Conservation (phyloP, 2,113 vertebrate genomes). For the Alces alces region DNA sequence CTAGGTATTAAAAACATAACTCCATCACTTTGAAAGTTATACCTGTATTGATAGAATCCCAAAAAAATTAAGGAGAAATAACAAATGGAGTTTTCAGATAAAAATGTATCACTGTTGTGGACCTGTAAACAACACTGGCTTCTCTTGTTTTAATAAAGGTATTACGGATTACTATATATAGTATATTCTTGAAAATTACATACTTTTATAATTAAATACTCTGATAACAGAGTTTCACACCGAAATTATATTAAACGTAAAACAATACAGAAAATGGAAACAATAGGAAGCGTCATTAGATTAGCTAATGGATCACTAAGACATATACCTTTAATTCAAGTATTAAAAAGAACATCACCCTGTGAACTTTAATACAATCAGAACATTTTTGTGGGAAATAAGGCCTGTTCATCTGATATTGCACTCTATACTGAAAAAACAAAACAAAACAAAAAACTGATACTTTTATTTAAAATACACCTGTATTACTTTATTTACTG, state of each 20-base stretch:
- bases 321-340: conserved; percentile 34
- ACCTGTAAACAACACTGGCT: not conserved
- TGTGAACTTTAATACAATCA: conserved; percentile 34
- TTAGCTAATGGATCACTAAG: conserved; percentile 1
- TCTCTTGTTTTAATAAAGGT: not conserved
- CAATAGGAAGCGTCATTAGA: not conserved
- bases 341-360: conserved; percentile 3
- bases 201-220: conserved; percentile 42
- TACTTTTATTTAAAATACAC: not conserved
- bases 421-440: not conserved
- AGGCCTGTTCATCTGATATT: not conserved
- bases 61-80: not conserved
- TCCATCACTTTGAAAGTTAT: not conserved
- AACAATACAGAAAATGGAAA: not conserved
- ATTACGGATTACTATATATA: not conserved
- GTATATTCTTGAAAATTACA: conserved; percentile 5
- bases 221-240: not conserved
- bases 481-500: not conserved
- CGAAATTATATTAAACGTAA: conserved; percentile 38
- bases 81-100: not conserved
- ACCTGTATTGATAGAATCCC: not conserved
- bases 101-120: not conserved
- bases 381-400: conserved; percentile 26
- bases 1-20: not conserved
- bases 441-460: not conserved